phyloP scores from a whole-genome alignment of 1,140 invertebrate genomes.

The Drosophila repletoides region DNA sequence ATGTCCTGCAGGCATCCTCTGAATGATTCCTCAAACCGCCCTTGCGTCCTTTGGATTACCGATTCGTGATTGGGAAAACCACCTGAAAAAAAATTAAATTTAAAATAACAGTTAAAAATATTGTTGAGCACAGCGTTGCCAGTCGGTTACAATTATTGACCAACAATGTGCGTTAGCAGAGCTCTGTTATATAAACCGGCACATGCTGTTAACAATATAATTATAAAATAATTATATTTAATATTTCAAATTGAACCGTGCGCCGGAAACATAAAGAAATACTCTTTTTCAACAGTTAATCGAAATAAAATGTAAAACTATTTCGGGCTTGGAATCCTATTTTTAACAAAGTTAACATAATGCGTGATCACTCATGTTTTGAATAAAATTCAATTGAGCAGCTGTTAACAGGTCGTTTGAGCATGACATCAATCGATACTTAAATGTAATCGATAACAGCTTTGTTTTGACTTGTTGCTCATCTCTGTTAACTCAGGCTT shows the following conservation, averaged over 20 bases:
- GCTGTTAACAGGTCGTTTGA: neutral
- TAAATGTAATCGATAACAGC: neutral
- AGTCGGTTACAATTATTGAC: neutral
- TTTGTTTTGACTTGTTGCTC: constrained; percentile 8
- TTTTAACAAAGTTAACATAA: neutral
- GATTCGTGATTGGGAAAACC: constrained; percentile 82
- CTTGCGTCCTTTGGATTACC: constrained; percentile 77
- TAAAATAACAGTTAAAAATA: neutral
- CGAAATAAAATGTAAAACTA: too few relatives aligned
- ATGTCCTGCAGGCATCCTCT: constrained; percentile 83
- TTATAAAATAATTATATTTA: too few relatives aligned
- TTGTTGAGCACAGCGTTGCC: neutral
- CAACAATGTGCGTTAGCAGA: neutral
- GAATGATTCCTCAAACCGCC: constrained; percentile 81
- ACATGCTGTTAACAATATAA: neutral
- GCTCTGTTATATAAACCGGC: constrained; percentile 6
- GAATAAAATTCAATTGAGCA: neutral
- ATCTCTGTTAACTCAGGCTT: constrained; percentile 25
- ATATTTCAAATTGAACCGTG: too few relatives aligned
- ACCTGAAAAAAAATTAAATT: constrained; percentile 65
- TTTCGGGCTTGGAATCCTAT: too few relatives aligned
- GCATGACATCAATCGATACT: constrained; percentile 9
- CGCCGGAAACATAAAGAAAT: too few relatives aligned
- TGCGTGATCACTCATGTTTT: neutral
- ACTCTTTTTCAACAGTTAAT: too few relatives aligned